Evolutionary conservation across 2,113 vertebrate genomes (phyloP).

Genomic region (Xenopus tropicalis): DNA sequence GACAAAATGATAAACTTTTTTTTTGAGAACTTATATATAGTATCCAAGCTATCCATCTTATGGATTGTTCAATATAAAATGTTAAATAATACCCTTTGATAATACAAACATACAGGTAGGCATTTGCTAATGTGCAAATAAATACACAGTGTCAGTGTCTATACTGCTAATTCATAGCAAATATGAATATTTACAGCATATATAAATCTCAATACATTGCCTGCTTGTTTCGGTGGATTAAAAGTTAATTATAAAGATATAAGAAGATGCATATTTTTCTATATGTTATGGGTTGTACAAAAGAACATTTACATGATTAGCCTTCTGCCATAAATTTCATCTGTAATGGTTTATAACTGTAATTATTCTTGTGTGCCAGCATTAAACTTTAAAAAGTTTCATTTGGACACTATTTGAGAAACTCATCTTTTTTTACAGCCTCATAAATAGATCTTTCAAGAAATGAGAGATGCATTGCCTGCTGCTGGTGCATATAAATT

Average conservation of each 20-base stretch:
- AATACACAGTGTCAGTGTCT: background rate
- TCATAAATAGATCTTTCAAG: conserved; percentile 75
- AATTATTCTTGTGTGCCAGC: conserved; percentile 74
- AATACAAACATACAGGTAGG: background rate
- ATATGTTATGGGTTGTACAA: conserved; percentile 36
- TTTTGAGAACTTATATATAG: no score
- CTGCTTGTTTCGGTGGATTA: background rate
- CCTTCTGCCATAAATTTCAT: conserved; percentile 62
- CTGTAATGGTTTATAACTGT: conserved; percentile 74
- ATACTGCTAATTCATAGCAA: no score
- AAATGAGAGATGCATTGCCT: conserved; percentile 66
- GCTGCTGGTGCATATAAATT: conserved; percentile 65
- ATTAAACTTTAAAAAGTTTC: conserved; percentile 82
- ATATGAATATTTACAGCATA: background rate
- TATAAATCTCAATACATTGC: background rate
- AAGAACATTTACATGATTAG: conserved; percentile 63
- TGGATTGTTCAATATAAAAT: no score
- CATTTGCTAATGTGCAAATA: background rate
- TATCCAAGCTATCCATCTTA: no score
- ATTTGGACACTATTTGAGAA: conserved; percentile 73
- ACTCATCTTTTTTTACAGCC: conserved; percentile 76
- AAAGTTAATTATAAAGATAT: background rate
- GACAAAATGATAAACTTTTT: no score
- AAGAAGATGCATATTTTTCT: background rate
- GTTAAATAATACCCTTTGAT: background rate